Evolutionary conservation across 2,797 vertebrate genomes (phyloP), one percentile per base, ranked within the genome.

Genomic region (Cynodonichthys magdalenae): DNA sequence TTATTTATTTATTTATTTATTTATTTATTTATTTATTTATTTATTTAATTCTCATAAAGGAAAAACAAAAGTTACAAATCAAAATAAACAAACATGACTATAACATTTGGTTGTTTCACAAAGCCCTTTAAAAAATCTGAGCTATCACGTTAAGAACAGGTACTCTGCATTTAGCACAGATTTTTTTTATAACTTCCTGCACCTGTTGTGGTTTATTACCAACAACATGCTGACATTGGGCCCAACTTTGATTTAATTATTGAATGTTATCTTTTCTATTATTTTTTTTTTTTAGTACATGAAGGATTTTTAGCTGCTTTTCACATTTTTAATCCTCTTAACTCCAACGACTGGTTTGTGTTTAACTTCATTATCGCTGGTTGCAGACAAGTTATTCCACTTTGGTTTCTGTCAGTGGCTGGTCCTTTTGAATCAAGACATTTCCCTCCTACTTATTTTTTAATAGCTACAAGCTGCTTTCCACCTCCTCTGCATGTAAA

Each of bases 401-500:
- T 64, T 65, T 46, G 14, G 41, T 69, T 41, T 55, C 42, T 18
- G 50, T 63, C 49, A 31, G 15, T 45, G 15, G 39, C 2, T 34
- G n/a, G 28, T 11, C 3, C 53, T 65, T 47, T 66, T 45, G 19
- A 41, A 65, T 59, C 46, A 47, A 27, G 5, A 6, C 18, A 6
- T 10, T 24, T 64, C 53, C 41, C 65, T 46, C 17, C 46, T 20
- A 20, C 46, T 48, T 48, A 20, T 10, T 46, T 65, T 53, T 11
- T 46, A 46, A 67, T 60, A 44, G 20, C 31, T 5, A 29, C 45
- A 52, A 59, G 18, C 53, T 71, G 47, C 41, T 41, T 20, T 36
- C 42, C 27, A 53, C 29, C 44, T 45, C 42, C 24, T 2, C 47
- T 17, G 53, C 24, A 46, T 28, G 7, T 15, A 66, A 44, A 19